Evolutionary conservation across 1,140 invertebrate genomes (phyloP).

Genomic region (Polypedilum pembai): DNA sequence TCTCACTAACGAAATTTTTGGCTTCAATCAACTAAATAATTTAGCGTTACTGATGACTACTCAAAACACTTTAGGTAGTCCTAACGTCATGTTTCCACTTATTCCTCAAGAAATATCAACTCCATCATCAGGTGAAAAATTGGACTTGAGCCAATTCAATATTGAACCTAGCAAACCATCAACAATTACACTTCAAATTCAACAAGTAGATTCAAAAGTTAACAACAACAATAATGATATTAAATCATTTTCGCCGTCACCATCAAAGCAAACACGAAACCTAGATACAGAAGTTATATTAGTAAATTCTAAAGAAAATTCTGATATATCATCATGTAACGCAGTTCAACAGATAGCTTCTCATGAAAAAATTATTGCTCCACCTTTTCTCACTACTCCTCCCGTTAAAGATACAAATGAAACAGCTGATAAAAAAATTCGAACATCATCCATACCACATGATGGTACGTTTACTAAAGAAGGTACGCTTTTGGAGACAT

Average conservation of each 20-base stretch:
- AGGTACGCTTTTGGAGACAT: background rate
- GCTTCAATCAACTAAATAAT: conserved; percentile 23
- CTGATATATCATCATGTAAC: background rate
- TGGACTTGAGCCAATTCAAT: conserved; percentile 3
- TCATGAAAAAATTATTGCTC: background rate
- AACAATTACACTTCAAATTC: conserved; percentile 7
- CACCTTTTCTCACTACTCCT: background rate
- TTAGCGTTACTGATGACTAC: background rate
- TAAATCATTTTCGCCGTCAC: background rate
- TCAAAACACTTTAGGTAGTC: background rate
- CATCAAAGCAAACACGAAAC: background rate
- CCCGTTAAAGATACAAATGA: background rate
- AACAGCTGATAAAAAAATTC: background rate
- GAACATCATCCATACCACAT: background rate
- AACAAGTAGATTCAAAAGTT: background rate
- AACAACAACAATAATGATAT: conserved; percentile 14
- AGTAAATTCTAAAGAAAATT: background rate
- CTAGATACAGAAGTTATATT: background rate
- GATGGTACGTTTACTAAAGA: conserved; percentile 19
- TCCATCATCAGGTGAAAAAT: conserved; percentile 6
- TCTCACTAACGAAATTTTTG: background rate
- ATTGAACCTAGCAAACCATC: background rate
- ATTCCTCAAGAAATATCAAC: background rate
- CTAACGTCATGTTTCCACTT: background rate
- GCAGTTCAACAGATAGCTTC: background rate